Base-by-base conservation (phyloP, 2,113 vertebrate genomes). In the Passer domesticus region DNA sequence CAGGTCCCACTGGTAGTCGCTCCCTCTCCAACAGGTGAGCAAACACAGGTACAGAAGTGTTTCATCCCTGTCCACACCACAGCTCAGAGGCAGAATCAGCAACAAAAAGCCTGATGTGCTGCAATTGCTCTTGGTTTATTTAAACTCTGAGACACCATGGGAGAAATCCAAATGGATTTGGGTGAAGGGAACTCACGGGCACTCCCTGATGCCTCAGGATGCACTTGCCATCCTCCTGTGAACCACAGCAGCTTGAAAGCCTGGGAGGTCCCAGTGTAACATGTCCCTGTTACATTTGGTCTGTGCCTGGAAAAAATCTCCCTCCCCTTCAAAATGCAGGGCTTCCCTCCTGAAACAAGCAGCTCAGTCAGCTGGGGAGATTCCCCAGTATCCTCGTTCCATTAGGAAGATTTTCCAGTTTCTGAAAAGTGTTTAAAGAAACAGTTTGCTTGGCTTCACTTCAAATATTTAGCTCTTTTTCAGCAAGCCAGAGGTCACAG, bases 401-500 rank as follows among this genome's bases (percentile, higher is more conserved):
- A 17, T 72, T 33, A 69, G 69, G 67, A 93, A 59, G 92, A 41
- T 58, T 81, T 95, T 82, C 83, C 12, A 70, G 12, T 93, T 93
- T 96, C 95, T 95, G 92, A 78, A 74, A 92, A 86, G 63, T 74
- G 63, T 97, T 97, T 97, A 91, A 95, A 96, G 97, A 95, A 96
- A 95, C 62, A 39, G 90, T 98, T 97, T 96, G 94, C 89, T 97
- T 98, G 97, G 97, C 96, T 83, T 78, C 56, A 3, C 60, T 86
- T 97, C 97, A 98, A 97, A 89, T 97, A 97, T 97, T 97, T 47
- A 75, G 78, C 95, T 96, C 49, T 95, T 96, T 96, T 90, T 88
- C 86, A 83, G 91, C 41, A 63, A 96, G 92, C 81, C 94, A 87
- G 89, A 97, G 96, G 94, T 96, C 96, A 95, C 63, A 85, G 92